Conservation (phyloP, 1,140 invertebrate species). For the Euura saliciscinereae region DNA sequence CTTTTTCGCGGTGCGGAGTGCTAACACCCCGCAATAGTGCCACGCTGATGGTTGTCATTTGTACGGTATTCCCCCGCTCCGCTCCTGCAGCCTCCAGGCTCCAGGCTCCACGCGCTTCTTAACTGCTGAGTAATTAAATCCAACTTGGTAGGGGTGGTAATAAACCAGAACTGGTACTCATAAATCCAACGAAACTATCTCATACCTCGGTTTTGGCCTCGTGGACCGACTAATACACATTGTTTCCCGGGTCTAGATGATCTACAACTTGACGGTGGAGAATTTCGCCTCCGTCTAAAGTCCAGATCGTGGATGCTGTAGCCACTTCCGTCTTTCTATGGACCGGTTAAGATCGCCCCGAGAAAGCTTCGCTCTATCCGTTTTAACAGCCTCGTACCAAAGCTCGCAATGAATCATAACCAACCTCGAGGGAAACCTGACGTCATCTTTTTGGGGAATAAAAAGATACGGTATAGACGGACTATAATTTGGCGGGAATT, state of each 20-base stretch:
- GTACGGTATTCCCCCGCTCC: neutral
- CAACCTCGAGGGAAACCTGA: neutral
- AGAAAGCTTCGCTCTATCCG: neutral
- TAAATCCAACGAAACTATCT: constrained; percentile 1
- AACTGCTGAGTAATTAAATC: constrained; percentile 7
- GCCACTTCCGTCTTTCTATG: neutral
- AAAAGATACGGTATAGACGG: neutral
- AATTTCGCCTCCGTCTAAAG: neutral
- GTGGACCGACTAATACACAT: too few species aligned
- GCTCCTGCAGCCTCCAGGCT: neutral
- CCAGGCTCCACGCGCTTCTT: neutral
- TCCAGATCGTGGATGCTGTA: too few species aligned
- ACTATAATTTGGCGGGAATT: too few species aligned
- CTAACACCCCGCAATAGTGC: too few species aligned
- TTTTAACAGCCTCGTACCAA: too few species aligned
- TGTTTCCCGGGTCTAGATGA: neutral
- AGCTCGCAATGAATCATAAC: too few species aligned
- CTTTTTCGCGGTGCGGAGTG: too few species aligned
- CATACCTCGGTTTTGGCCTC: neutral
- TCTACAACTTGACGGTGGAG: neutral
- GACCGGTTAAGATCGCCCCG: neutral
- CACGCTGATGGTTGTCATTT: neutral
- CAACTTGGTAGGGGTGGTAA: neutral
- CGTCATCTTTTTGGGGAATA: neutral
- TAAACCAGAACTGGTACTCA: constrained; percentile 1